Evolutionary conservation across 1,140 invertebrate genomes (phyloP), one percentile per base, ranked within the genome.

Genomic region (Pinna nobilis): DNA sequence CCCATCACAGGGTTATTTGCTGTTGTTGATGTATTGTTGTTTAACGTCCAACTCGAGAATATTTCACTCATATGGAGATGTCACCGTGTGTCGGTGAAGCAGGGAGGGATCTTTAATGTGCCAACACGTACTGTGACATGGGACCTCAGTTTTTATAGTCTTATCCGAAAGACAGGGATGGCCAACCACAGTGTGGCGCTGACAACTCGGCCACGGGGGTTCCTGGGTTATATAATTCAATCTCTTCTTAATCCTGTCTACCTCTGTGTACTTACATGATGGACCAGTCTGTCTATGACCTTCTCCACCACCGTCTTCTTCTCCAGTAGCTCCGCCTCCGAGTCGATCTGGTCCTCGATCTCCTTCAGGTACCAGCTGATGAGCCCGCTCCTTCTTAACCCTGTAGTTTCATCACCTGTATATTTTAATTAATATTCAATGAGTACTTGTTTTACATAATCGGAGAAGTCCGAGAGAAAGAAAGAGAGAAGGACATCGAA

Each of bases 341-440:
- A 92, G 79, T 98, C 96, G 74, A 98, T 94, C 77, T 96, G 93
- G 82, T 94, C 93, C 79, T 95, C 93, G 74, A 98, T 93, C 86
- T 96, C 93, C 85, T 95, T 94, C 53, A 99, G 90, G 90, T 99
- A 99, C 98, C 98, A 99, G 74, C 94, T 94, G 32, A 99, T 92
- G 0, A 99, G 90, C 68, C 96, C 94, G 78, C 93, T 95, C 77
- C 94, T 93, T 71, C 91, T 92, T 75, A 97, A 92, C 13, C 96
- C 96, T 49, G 90, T 37, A n/a, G 76, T 64, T 28, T 82, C 81
- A 88, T 90, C 87, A 66, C 85, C 84, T 76, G 70, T 59, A 77
- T 68, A 35, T 49, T 32, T 15, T 35, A 11, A 33, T 39, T 3
- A 13, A 66, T 32, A 25, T n/a, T 7, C 41, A 41, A 20, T 44